Evolutionary conservation across 2,113 vertebrate genomes (phyloP).

Genomic region (Jacana jacana): DNA sequence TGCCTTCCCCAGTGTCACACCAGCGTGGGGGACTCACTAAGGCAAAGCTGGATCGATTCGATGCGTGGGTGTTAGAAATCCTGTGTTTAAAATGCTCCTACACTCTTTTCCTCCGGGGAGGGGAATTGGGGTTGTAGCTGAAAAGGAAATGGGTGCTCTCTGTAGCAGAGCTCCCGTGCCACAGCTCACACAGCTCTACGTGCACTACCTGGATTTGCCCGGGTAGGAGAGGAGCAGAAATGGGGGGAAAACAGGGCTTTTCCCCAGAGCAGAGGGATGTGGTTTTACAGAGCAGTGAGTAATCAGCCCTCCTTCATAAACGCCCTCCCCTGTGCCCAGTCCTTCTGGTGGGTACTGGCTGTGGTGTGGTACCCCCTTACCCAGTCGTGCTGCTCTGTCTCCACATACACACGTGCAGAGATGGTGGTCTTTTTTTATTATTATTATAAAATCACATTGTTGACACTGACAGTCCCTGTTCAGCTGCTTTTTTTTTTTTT

Average conservation of each 20-base stretch:
- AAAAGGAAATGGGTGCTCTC: background rate
- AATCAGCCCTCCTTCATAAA: background rate
- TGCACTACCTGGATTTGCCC: background rate
- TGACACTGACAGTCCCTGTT: background rate
- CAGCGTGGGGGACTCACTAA: too few species aligned
- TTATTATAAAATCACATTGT: accelerated
- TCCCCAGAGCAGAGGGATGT: background rate
- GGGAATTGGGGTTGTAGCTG: background rate
- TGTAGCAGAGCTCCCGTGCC: background rate
- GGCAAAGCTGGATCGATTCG: accelerated
- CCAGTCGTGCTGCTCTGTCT: background rate
- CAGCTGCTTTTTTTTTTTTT: too few species aligned
- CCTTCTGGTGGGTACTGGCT: background rate
- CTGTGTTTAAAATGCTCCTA: background rate
- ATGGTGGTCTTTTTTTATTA: background rate
- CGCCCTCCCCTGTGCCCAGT: too few species aligned
- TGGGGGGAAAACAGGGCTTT: background rate
- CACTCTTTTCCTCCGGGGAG: background rate
- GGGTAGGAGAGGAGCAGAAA: background rate
- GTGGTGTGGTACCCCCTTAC: background rate
- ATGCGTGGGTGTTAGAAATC: background rate
- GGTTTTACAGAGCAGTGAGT: background rate
- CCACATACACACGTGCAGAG: background rate
- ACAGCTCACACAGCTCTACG: background rate
- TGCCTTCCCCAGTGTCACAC: background rate